Conservation (phyloP, 2,797 vertebrate species). For the Rhincodon typus region DNA sequence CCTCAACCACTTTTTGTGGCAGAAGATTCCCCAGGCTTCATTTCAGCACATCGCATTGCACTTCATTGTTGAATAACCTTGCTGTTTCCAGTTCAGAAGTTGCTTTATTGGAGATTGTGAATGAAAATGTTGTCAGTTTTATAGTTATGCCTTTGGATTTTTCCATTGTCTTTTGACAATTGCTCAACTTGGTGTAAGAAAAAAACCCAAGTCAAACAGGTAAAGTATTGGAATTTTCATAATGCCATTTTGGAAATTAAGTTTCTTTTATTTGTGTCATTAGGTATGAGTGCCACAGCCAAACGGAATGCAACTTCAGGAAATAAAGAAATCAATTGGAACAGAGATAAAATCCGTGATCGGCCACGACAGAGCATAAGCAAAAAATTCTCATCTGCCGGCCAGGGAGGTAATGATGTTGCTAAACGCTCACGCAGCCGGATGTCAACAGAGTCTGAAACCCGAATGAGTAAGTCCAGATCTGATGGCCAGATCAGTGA, state of each 20-base stretch:
- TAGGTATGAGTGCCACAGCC: conserved; percentile 57
- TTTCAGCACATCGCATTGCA: not conserved
- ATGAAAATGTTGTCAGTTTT: not conserved
- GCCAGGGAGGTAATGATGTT: conserved; percentile 46
- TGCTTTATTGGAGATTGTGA: not conserved
- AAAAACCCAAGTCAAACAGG: not conserved
- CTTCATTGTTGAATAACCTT: not conserved
- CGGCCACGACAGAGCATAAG: conserved; percentile 68
- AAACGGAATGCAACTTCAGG: conserved; percentile 70
- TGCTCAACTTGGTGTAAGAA: not conserved
- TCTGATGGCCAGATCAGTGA: conserved; percentile 88
- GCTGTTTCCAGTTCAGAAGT: not conserved
- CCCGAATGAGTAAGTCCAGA: conserved; percentile 89
- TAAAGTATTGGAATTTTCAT: not conserved
- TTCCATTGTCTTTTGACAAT: not conserved
- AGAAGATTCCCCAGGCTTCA: not conserved
- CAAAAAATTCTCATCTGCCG: conserved; percentile 67
- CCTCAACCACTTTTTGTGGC: too few relatives aligned
- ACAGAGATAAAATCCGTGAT: conserved; percentile 74
- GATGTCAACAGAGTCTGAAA: conserved; percentile 61
- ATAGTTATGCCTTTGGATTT: not conserved
- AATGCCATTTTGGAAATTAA: not conserved
- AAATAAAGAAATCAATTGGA: conserved; percentile 74
- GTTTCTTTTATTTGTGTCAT: not conserved
- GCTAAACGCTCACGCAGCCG: conserved; percentile 76